phyloP scores from a whole-genome alignment of 2,888 invertebrate genomes.

The Oscheius onirici region DNA sequence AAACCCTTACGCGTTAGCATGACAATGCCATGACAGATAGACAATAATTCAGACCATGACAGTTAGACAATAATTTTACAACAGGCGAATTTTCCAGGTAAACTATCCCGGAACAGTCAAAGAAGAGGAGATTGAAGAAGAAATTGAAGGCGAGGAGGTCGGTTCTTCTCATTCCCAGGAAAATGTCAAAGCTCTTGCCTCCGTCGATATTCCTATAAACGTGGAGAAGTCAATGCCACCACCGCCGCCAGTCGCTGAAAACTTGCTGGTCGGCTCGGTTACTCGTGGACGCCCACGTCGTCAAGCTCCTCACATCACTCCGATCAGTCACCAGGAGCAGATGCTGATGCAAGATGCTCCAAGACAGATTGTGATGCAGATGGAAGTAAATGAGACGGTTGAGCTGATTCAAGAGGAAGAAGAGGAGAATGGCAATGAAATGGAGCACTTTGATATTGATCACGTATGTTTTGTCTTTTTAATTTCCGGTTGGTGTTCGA shows the following conservation, averaged over 20 bases:
- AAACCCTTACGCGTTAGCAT: too few relatives aligned
- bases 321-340: not conserved
- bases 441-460: constrained; percentile 6
- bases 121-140: constrained; percentile 9
- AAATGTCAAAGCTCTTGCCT: not conserved
- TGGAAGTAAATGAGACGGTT: not conserved
- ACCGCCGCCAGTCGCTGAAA: not conserved
- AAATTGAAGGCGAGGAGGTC: not conserved
- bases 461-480: not conserved
- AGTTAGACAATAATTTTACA: too few relatives aligned
- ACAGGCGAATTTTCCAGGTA: constrained; percentile 23
- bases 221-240: not conserved
- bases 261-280: too few relatives aligned
- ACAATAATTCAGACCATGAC: too few relatives aligned
- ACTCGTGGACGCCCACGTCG: constrained; percentile 9
- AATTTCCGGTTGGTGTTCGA: too few relatives aligned
- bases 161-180: not conserved
- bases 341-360: not conserved
- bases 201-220: not conserved
- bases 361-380: too few relatives aligned
- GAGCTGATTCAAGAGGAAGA: constrained; percentile 16
- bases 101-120: constrained; percentile 11
- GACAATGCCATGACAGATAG: too few relatives aligned
- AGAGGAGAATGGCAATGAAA: not conserved
- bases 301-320: not conserved